Conservation (phyloP, 2,113 vertebrate genomes). For the Litocranius walleri region DNA sequence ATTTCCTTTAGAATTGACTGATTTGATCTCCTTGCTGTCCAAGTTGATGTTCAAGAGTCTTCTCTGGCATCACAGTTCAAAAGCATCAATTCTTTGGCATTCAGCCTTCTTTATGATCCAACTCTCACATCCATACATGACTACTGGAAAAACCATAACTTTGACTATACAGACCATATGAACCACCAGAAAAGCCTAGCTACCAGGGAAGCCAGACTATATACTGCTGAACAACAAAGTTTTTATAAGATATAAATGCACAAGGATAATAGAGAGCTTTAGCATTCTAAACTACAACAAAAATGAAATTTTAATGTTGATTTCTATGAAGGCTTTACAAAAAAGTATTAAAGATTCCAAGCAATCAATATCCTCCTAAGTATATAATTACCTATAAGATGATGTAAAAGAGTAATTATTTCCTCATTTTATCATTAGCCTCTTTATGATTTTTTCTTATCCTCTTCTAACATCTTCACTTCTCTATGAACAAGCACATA, state of each 20-base stretch:
- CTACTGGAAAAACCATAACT: not conserved
- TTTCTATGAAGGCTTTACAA: constrained; percentile 7
- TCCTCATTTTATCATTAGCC: not conserved
- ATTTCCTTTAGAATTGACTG: not conserved
- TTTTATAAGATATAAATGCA: not conserved
- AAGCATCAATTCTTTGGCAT: not conserved
- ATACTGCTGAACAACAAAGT: not conserved
- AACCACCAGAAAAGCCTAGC: not conserved
- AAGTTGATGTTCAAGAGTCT: not conserved
- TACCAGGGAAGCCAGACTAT: not conserved
- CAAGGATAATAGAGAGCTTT: constrained; percentile 11
- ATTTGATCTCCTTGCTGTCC: not conserved
- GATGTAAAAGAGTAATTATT: constrained; percentile 28
- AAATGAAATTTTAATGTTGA: constrained; percentile 29
- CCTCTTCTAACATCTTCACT: not conserved
- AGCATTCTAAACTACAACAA: constrained; percentile 26
- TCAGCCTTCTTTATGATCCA: not conserved
- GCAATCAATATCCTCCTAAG: not conserved
- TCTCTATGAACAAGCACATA: not conserved
- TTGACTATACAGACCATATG: not conserved
- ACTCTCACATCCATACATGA: not conserved
- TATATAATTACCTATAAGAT: not conserved
- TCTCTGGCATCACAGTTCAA: not conserved
- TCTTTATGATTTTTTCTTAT: not conserved
- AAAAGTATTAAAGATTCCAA: constrained; percentile 1